Evolutionary conservation across 2,888 invertebrate species (phyloP).

Genomic region (Bugulina stolonifera): DNA sequence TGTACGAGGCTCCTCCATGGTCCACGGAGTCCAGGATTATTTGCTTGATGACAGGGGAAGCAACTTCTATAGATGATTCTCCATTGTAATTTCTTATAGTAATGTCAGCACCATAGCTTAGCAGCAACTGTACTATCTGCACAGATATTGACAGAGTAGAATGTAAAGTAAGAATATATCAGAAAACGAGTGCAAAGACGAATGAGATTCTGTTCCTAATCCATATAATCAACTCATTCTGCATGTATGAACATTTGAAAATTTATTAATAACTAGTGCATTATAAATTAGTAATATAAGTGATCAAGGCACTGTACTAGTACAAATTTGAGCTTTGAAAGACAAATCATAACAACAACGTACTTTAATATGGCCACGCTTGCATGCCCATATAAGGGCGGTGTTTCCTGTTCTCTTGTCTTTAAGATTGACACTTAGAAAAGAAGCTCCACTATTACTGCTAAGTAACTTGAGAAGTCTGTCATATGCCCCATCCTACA

Average conservation of each 20-base stretch:
- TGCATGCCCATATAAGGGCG: constrained; percentile 50
- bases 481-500: constrained; percentile 46
- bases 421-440: constrained; percentile 43
- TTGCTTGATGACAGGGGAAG: constrained; percentile 41
- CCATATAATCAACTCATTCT: too few relatives aligned
- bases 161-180: too few relatives aligned
- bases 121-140: constrained; percentile 45
- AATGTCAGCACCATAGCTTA: constrained; percentile 47
- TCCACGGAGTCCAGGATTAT: constrained; percentile 44
- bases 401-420: constrained; percentile 51
- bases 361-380: constrained; percentile 47
- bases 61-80: constrained; percentile 47
- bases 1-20: constrained; percentile 37
- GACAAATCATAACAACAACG: too few relatives aligned
- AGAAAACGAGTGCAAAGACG: too few relatives aligned
- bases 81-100: constrained; percentile 48
- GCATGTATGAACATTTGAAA: too few relatives aligned
- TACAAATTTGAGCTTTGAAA: too few relatives aligned
- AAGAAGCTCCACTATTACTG: constrained; percentile 35
- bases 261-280: too few relatives aligned
- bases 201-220: too few relatives aligned
- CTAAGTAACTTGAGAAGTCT: constrained; percentile 41
- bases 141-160: too few relatives aligned
- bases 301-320: too few relatives aligned
- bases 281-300: too few relatives aligned